These are phyloP conservation scores for Ridgeia piscesae DNA, from an alignment of 1,140 invertebrate genomes.

Conservation along the genomic window DNA sequence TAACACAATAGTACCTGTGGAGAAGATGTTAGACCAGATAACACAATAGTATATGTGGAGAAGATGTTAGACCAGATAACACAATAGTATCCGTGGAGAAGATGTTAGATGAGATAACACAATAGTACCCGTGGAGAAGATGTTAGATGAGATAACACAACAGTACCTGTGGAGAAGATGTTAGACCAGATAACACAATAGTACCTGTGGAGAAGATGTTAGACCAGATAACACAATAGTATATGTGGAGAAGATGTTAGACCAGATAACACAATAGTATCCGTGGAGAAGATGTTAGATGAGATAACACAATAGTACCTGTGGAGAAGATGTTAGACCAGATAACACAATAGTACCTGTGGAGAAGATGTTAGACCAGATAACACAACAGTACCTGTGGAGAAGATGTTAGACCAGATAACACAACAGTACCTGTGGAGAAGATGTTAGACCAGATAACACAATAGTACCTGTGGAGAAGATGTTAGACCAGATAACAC, in stretches of 20 bases:
- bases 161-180: constrained; percentile 54
- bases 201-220: constrained; percentile 55
- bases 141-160: not conserved
- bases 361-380: constrained; percentile 53
- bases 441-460: constrained; percentile 47
- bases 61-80: constrained; percentile 47
- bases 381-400: constrained; percentile 43
- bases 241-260: constrained; percentile 57
- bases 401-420: constrained; percentile 50
- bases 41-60: constrained; percentile 45
- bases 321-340: constrained; percentile 56
- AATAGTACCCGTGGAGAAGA: constrained; percentile 53
- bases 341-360: constrained; percentile 42
- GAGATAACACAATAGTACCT: constrained; percentile 37
- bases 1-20: constrained; percentile 43
- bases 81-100: constrained; percentile 51
- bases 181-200: not conserved
- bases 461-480: constrained; percentile 52
- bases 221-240: constrained; percentile 9
- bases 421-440: constrained; percentile 45
- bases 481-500: constrained; percentile 31
- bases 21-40: constrained; percentile 50
- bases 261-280: constrained; percentile 33
- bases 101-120: constrained; percentile 31
- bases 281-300: constrained; percentile 56